Percentiles rank a stretch among this genome's conserved stretches.
Evolutionary conservation across 2,113 vertebrate species (phyloP).

Genomic region (Hippocampus mohnikei): DNA sequence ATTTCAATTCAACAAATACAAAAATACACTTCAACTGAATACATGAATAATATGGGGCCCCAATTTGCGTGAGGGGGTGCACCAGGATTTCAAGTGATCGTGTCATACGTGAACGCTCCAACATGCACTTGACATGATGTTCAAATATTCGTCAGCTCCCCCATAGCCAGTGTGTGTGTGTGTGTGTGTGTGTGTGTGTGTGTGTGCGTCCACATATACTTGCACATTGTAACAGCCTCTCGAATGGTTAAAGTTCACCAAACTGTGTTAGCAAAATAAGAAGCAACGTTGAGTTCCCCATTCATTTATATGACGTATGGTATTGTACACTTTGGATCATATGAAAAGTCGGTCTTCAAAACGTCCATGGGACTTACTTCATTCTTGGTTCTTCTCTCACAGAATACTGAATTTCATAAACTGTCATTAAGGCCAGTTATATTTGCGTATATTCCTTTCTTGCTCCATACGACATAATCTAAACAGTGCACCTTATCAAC

Average conservation of each 20-base stretch:
- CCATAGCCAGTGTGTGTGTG: too few relatives aligned
- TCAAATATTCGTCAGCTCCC: too few relatives aligned
- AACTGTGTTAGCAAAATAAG: not conserved
- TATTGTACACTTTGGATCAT: not conserved
- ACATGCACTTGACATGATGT: too few relatives aligned
- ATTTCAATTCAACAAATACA: too few relatives aligned
- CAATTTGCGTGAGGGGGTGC: too few relatives aligned
- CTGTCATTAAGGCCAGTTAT: too few relatives aligned
- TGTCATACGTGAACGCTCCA: too few relatives aligned
- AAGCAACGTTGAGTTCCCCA: not conserved
- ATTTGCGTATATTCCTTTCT: not conserved
- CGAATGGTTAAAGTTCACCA: conserved; percentile 35
- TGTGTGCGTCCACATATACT: conserved; percentile 31
- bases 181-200: too few relatives aligned
- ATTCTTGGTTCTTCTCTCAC: not conserved
- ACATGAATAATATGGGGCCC: too few relatives aligned
- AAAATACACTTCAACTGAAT: too few relatives aligned
- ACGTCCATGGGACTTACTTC: not conserved
- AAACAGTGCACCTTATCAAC: not conserved
- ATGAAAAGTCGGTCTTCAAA: not conserved
- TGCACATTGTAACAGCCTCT: conserved; percentile 26
- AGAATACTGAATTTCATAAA: not conserved
- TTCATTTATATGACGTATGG: not conserved
- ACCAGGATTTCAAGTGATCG: too few relatives aligned
- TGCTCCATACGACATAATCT: not conserved